phyloP scores from a whole-genome alignment of 1,140 invertebrate species.

The Vanessa tameamea region DNA sequence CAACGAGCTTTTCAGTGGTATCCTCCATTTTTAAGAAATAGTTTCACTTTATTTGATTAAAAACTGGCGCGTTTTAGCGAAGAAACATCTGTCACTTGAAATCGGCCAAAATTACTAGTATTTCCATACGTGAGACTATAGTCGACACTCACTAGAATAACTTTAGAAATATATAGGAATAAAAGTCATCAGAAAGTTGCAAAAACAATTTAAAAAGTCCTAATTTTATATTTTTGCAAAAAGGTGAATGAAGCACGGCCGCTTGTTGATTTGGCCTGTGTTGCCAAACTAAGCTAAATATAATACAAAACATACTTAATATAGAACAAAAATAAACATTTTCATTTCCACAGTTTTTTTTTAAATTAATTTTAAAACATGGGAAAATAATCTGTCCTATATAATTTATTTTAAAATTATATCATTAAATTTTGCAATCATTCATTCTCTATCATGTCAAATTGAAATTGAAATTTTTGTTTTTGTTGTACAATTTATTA shows the following conservation, averaged over 20 bases:
- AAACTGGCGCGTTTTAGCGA: conserved; percentile 67
- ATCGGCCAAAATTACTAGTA: conserved; percentile 46
- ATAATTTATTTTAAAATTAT: too few relatives aligned
- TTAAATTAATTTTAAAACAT: too few relatives aligned
- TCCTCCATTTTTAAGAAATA: conserved; percentile 55
- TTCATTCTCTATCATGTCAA: too few relatives aligned
- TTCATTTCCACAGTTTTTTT: neutral
- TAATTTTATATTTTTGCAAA: conserved; percentile 44
- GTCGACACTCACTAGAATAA: conserved; percentile 34
- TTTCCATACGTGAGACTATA: conserved; percentile 45
- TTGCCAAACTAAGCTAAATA: conserved; percentile 44
- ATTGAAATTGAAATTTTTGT: too few relatives aligned
- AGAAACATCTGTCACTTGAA: conserved; percentile 67
- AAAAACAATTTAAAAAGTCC: conserved; percentile 33
- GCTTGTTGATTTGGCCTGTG: conserved; percentile 71
- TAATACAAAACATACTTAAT: neutral
- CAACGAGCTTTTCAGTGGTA: conserved; percentile 43
- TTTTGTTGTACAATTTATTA: too few relatives aligned
- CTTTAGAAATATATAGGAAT: conserved; percentile 21
- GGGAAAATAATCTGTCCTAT: too few relatives aligned
- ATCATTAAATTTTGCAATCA: too few relatives aligned
- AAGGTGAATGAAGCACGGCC: conserved; percentile 56
- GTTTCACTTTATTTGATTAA: conserved; percentile 44
- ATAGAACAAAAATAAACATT: neutral
- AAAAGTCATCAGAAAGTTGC: conserved; percentile 24